Conservation (phyloP, 2,888 invertebrate genomes). For the Caenorhabditis panamensis region DNA sequence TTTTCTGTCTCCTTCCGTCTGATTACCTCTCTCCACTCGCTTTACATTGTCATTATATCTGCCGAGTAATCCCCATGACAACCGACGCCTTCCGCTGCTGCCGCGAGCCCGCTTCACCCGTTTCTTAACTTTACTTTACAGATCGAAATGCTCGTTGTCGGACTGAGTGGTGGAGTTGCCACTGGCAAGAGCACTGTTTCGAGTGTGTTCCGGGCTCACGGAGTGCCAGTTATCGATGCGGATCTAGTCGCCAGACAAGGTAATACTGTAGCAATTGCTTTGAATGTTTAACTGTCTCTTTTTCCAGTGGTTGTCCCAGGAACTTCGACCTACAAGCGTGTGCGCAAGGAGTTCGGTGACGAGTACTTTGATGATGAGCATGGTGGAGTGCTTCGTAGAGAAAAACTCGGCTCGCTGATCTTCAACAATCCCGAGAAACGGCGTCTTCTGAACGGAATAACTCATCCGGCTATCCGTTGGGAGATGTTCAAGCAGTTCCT, state of each 20-base stretch:
- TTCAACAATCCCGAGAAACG: constrained; percentile 76
- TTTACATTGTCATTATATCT: constrained; percentile 1
- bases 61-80: constrained; percentile 38
- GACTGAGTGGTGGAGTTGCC: constrained; percentile 78
- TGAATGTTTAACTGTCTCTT: neutral
- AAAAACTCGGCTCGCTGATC: constrained; percentile 74
- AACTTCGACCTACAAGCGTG: constrained; percentile 66
- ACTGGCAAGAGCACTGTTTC: constrained; percentile 78
- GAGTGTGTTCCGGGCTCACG: constrained; percentile 60
- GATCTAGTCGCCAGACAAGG: constrained; percentile 78
- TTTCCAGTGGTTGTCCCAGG: constrained; percentile 79
- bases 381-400: constrained; percentile 72
- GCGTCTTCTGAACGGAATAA: constrained; percentile 74
- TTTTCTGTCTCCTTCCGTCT: constrained; percentile 6
- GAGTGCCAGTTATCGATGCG: constrained; percentile 77
- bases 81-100: constrained; percentile 3
- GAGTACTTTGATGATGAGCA: constrained; percentile 78
- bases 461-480: constrained; percentile 75
- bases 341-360: constrained; percentile 75
- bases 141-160: constrained; percentile 74
- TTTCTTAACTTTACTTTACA: constrained; percentile 5
- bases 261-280: constrained; percentile 17
- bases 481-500: constrained; percentile 73
- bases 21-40: constrained; percentile 11
- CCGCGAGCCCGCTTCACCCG: neutral